phyloP scores from a whole-genome alignment of 2,888 invertebrate genomes.

The Dynastes hyllus region DNA sequence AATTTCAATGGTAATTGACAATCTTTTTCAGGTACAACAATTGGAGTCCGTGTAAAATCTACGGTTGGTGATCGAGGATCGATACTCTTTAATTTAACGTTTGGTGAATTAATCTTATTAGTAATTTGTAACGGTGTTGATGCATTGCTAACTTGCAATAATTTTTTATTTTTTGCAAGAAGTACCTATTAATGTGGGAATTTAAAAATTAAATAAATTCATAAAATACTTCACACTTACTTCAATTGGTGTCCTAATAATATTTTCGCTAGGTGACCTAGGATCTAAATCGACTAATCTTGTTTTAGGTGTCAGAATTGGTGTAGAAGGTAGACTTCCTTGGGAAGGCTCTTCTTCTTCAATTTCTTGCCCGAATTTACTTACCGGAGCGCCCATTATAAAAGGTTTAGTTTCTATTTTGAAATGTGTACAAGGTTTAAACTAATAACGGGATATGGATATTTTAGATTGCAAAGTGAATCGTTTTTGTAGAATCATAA shows the following conservation, averaged over 20 bases:
- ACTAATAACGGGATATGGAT: too few species aligned
- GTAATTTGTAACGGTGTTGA: neutral
- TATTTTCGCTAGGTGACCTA: conserved; percentile 76
- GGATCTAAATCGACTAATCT: conserved; percentile 70
- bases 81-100: conserved; percentile 42
- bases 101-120: conserved; percentile 6
- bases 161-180: conserved; percentile 15
- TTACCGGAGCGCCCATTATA: conserved; percentile 57
- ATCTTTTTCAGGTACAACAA: conserved; percentile 61
- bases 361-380: conserved; percentile 56
- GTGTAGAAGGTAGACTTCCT: conserved; percentile 56
- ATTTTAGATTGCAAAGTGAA: neutral
- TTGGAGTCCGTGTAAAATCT: conserved; percentile 77
- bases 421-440: too few species aligned
- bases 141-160: neutral
- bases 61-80: conserved; percentile 77
- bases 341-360: conserved; percentile 49
- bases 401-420: neutral
- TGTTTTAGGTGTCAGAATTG: conserved; percentile 59
- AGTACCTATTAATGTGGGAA: neutral
- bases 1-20: conserved; percentile 58
- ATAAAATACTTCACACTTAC: conserved; percentile 65
- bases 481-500: neutral
- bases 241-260: conserved; percentile 76
- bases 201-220: neutral